Evolutionary conservation across 2,797 vertebrate species (phyloP).

Genomic region (Diglossa cyanea): DNA sequence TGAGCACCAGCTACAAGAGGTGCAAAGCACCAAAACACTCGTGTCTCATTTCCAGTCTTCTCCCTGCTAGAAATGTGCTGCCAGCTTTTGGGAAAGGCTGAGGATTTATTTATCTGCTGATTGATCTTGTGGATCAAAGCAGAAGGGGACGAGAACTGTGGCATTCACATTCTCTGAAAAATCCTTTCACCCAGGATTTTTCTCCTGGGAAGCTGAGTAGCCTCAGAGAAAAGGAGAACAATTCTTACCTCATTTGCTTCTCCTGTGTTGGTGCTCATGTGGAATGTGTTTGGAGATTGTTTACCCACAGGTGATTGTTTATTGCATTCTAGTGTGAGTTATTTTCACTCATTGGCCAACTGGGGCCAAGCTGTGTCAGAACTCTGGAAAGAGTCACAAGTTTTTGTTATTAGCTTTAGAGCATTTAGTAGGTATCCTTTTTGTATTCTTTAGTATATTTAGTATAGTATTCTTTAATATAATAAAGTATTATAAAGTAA

Average conservation of each 20-base stretch:
- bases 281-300: not conserved
- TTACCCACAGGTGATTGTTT: not conserved
- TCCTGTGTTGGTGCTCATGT: not conserved
- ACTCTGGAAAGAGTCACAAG: not conserved
- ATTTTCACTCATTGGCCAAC: not conserved
- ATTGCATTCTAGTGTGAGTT: accelerated
- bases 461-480: too few relatives aligned
- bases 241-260: not conserved
- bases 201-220: not conserved
- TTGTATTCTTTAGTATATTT: not conserved
- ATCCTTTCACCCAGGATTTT: not conserved
- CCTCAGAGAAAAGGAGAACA: not conserved
- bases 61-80: not conserved
- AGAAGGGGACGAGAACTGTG: not conserved
- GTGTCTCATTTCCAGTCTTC: not conserved
- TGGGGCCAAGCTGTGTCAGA: not conserved
- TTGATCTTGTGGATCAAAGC: not conserved
- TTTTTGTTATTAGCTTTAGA: not conserved
- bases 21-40: not conserved
- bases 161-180: not conserved
- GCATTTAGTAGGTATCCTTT: not conserved
- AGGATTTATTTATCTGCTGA: not conserved
- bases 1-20: not conserved
- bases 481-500: not conserved
- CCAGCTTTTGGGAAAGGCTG: not conserved